A percentile compares a stretch with the other conserved stretches of the same genome.
These are phyloP conservation scores for Pandion haliaetus DNA, from an alignment of 2,113 vertebrate genomes.

Conservation along the genomic window DNA sequence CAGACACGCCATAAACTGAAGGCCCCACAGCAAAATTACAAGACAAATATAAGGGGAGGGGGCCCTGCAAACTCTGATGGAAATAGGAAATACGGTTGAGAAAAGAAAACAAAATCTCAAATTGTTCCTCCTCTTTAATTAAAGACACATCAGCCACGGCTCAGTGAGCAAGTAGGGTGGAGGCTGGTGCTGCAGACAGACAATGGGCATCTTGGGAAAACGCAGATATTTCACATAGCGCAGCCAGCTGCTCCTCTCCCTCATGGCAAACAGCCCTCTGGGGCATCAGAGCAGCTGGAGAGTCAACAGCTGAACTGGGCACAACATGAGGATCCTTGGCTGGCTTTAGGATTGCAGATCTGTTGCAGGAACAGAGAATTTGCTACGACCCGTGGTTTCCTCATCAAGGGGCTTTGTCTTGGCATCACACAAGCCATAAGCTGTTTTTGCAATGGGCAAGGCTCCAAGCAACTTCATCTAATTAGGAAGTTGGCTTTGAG, in stretches of 20 bases:
- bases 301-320: neutral
- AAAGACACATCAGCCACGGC: slow-evolving; percentile 57
- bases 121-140: slow-evolving; percentile 62
- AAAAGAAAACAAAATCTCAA: slow-evolving; percentile 13
- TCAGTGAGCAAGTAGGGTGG: slow-evolving; percentile 69
- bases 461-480: neutral
- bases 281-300: neutral
- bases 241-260: slow-evolving; percentile 44
- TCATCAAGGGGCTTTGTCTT: neutral
- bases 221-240: neutral
- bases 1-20: neutral
- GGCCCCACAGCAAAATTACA: neutral
- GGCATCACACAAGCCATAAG: neutral
- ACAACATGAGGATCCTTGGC: neutral
- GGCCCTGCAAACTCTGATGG: neutral
- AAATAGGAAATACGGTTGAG: neutral
- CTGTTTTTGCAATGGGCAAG: neutral
- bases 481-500: neutral
- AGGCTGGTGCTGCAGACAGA: slow-evolving; percentile 42
- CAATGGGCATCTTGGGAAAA: slow-evolving; percentile 62
- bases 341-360: neutral
- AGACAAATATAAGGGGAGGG: neutral
- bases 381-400: neutral
- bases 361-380: neutral
- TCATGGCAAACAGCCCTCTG: neutral